phyloP scores from a whole-genome alignment of 1,140 invertebrate species.

The Hycleus phaleratus region DNA sequence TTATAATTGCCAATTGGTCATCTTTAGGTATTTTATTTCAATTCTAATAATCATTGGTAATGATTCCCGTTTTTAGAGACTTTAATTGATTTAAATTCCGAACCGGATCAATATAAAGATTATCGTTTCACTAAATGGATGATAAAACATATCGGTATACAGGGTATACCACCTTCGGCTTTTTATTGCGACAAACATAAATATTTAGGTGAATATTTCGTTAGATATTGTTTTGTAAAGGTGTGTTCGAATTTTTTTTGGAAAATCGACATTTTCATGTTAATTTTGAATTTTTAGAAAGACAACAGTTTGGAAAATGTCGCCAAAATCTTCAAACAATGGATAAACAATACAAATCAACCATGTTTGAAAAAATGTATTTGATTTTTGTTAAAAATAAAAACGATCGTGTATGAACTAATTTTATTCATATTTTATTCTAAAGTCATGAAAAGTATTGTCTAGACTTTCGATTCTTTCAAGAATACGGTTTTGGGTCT shows the following conservation, averaged over 20 bases:
- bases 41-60: constrained; percentile 28
- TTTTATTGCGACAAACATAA: constrained; percentile 86
- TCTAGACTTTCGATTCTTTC: too few relatives aligned
- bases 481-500: too few relatives aligned
- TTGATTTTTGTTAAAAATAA: too few relatives aligned
- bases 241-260: constrained; percentile 41
- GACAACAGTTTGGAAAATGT: constrained; percentile 68
- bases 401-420: too few relatives aligned
- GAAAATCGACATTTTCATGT: constrained; percentile 17
- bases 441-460: too few relatives aligned
- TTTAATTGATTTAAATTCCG: constrained; percentile 56
- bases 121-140: constrained; percentile 95
- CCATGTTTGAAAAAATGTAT: too few relatives aligned
- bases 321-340: constrained; percentile 53
- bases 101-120: constrained; percentile 69
- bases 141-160: constrained; percentile 84
- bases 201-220: constrained; percentile 75
- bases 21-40: constrained; percentile 49
- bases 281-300: constrained; percentile 47
- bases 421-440: too few relatives aligned
- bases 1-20: constrained; percentile 92
- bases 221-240: constrained; percentile 93
- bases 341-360: constrained; percentile 40
- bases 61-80: constrained; percentile 40
- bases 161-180: constrained; percentile 88